Base-by-base conservation (phyloP, 2,888 invertebrate species). In the Apeira syringaria region DNA sequence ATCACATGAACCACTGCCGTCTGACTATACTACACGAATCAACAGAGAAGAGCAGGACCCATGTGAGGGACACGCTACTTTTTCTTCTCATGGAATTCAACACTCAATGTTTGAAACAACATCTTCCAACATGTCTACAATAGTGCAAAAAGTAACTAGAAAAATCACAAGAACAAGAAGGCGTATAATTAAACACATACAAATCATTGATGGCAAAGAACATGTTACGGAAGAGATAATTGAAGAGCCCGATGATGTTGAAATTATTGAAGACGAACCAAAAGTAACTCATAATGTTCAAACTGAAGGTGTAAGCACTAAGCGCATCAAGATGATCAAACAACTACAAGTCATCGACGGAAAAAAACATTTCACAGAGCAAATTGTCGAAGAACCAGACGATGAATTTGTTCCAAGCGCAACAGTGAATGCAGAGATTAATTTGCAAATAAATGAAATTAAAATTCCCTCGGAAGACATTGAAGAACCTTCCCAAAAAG, bases 121-220 rank as follows among this genome's bases (percentile, higher is more conserved):
- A 5, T 68, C 70, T 2, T 64, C 80, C 4, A 81, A 84, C 32
- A 60, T 75, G 22, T 69, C 94, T 27, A 94, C 96, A 5, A 92
- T 95, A 1, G 93, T 96, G 0, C 94, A 96, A 67, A 95, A 94
- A 73, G 93, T 96, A 0, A 94, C 95, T 0, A 90, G 94, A 62
- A 92, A 93, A 70, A 92, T 95, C 7, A 94, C 95, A 15, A 91
- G 93, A 49, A 94, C 93, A 61, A 94, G 93, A 13, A 91, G 93
- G 44, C 93, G 94, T 57, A 94, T 96, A 9, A 94, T 97, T 27
- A 92, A 94, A 59, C 93, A 94, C 57, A 92, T 95, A 8, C 93
- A 94, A 12, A 93, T 96, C 4, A 92, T 96, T 47, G 94, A 97
- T 72, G 97, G 97, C 0, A 94, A 95, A 76, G 96, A 97, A 76